phyloP scores from a whole-genome alignment of 2,113 vertebrate species.

The Lamprotornis superbus region DNA sequence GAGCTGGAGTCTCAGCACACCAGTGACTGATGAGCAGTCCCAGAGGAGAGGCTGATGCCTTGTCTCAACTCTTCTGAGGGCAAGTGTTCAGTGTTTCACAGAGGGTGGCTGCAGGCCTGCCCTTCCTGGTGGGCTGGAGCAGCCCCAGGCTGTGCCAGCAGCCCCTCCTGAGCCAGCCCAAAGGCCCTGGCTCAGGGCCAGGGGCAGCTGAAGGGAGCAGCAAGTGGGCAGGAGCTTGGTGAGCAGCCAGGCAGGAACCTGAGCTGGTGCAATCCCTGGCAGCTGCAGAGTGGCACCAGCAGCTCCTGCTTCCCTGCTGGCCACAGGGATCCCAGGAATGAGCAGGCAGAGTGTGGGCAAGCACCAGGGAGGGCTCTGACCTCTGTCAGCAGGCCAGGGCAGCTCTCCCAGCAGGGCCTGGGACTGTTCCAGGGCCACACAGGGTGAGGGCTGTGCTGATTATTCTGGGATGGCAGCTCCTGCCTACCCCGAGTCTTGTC shows the following conservation, averaged over 20 bases:
- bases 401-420: neutral
- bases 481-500: neutral
- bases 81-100: neutral
- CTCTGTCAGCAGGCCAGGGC: neutral
- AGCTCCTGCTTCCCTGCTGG: neutral
- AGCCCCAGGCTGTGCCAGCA: neutral
- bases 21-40: neutral
- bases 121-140: neutral
- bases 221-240: neutral
- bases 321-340: neutral
- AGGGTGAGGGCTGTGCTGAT: neutral
- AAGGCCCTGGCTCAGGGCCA: neutral
- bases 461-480: neutral
- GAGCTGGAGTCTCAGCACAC: neutral
- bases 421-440: neutral
- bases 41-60: neutral
- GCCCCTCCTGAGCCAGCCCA: neutral
- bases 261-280: neutral
- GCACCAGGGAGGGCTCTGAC: neutral
- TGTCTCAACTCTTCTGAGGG: neutral
- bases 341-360: neutral
- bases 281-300: neutral
- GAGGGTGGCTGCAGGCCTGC: neutral
- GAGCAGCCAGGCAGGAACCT: neutral
- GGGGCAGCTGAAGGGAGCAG: neutral